phyloP scores from a whole-genome alignment of 2,113 vertebrate species.

The Tiliqua scincoides region DNA sequence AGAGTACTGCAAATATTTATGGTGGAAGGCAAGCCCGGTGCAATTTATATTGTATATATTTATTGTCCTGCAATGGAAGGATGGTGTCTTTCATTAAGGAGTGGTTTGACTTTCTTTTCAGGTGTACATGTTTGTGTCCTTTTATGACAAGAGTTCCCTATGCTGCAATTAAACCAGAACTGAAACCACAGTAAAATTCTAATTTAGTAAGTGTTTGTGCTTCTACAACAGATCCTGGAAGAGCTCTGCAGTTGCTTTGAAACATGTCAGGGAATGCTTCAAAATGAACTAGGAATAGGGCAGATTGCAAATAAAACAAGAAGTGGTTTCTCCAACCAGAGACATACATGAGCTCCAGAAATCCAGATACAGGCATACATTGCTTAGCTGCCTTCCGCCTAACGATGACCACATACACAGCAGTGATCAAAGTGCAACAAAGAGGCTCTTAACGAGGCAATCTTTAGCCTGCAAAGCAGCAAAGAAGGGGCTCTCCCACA shows the following conservation, averaged over 20 bases:
- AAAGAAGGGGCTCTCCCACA: too few species aligned
- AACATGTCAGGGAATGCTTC: background rate
- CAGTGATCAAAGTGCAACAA: too few species aligned
- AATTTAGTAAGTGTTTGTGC: slow-evolving; percentile 20
- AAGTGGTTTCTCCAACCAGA: too few species aligned
- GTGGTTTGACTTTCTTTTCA: slow-evolving; percentile 50
- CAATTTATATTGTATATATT: slow-evolving; percentile 26
- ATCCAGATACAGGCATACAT: too few species aligned
- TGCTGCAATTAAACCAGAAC: background rate
- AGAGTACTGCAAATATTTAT: slow-evolving; percentile 24
- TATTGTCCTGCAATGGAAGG: slow-evolving; percentile 46
- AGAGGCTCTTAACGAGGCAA: too few species aligned
- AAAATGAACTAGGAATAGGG: too few species aligned
- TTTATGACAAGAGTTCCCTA: slow-evolving; percentile 32
- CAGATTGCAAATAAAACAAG: too few species aligned
- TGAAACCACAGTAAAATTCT: too few species aligned
- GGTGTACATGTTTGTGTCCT: slow-evolving; percentile 25
- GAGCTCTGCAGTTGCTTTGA: background rate
- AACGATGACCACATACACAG: too few species aligned
- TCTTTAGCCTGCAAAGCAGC: too few species aligned
- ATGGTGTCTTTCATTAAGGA: slow-evolving; percentile 59
- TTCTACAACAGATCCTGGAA: slow-evolving; percentile 12
- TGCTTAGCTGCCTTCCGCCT: too few species aligned
- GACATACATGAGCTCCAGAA: too few species aligned
- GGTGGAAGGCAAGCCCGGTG: slow-evolving; percentile 19